These are phyloP conservation scores for Lycaon pictus DNA, from an alignment of 2,113 vertebrate genomes.

Conservation along the genomic window DNA sequence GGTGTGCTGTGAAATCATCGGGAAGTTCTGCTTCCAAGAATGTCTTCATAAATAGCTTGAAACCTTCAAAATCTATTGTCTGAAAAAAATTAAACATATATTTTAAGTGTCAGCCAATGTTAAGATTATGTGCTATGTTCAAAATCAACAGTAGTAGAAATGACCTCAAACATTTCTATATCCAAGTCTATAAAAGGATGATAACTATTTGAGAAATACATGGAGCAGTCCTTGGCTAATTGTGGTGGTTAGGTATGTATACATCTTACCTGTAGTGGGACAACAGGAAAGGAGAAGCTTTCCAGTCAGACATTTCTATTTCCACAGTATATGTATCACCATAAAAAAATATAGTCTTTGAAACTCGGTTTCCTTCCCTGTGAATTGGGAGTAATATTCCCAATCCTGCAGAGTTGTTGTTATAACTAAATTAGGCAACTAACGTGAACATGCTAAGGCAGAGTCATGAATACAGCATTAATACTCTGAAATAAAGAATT, in stretches of 20 bases:
- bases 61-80: slow-evolving; percentile 97
- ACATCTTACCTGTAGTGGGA: neutral
- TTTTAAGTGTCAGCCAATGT: neutral
- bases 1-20: slow-evolving; percentile 94
- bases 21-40: slow-evolving; percentile 96
- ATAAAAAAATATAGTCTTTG: neutral
- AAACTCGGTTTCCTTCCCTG: neutral
- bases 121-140: neutral
- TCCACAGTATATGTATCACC: neutral
- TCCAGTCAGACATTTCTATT: neutral
- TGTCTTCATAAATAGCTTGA: slow-evolving; percentile 98
- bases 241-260: fast-evolving
- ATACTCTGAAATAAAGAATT: neutral
- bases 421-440: neutral
- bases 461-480: neutral
- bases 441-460: neutral
- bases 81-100: slow-evolving; percentile 71
- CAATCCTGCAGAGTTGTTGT: neutral
- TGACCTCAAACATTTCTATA: neutral
- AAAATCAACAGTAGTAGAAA: neutral
- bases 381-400: neutral
- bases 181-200: neutral
- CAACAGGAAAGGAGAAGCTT: neutral
- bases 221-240: neutral
- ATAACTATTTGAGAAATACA: neutral